A percentile compares a stretch with the other conserved stretches of the same genome.
Evolutionary conservation across 2,797 vertebrate species (phyloP).

Genomic region (Alcedo quadribrachys): DNA sequence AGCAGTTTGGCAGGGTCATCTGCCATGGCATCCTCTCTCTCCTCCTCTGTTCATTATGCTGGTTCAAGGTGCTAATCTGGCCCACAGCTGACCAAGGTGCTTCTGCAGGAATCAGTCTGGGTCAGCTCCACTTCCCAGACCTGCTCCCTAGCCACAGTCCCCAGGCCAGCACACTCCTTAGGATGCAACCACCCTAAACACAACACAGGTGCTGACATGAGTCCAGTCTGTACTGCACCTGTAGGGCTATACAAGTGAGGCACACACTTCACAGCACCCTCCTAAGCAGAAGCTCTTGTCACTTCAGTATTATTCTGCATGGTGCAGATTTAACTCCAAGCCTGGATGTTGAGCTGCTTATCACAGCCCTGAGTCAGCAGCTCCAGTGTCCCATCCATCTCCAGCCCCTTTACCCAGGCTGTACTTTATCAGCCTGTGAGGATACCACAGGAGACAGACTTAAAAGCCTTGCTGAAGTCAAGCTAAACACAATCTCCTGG

Average conservation of each 20-base stretch:
- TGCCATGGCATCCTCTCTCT: neutral
- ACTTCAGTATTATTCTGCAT: neutral
- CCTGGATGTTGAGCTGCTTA: neutral
- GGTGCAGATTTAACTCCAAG: neutral
- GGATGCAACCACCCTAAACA: neutral
- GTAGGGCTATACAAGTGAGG: neutral
- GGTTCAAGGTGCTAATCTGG: neutral
- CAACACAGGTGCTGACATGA: fast-evolving
- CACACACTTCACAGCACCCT: neutral
- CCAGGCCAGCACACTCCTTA: neutral
- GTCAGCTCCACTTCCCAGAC: neutral
- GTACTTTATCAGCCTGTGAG: neutral
- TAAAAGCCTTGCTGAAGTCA: neutral
- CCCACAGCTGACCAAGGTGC: neutral
- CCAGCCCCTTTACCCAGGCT: neutral
- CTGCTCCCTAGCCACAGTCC: neutral
- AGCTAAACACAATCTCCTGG: neutral
- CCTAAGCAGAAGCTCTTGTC: neutral
- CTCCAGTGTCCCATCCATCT: neutral
- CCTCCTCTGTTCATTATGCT: neutral
- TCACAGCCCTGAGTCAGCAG: neutral
- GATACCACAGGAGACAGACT: neutral
- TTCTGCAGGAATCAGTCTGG: neutral
- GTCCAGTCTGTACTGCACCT: neutral
- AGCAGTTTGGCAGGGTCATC: neutral